Percentiles rank a stretch among this genome's conserved stretches.
These are phyloP conservation scores for Chascanopsetta lugubris DNA, from an alignment of 2,113 vertebrate genomes.

Conservation along the genomic window DNA sequence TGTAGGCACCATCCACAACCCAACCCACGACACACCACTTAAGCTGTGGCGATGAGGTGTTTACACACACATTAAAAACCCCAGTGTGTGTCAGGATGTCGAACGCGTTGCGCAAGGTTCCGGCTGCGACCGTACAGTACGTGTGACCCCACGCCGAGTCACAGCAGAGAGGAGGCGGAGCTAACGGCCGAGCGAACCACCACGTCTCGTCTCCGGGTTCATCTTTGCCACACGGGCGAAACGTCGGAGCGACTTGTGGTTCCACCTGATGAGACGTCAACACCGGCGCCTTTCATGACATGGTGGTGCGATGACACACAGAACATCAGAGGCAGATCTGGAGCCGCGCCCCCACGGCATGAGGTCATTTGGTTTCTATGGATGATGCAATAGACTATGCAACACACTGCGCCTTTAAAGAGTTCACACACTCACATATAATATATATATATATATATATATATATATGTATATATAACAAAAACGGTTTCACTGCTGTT, in stretches of 20 bases:
- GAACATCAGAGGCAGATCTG: too few relatives aligned
- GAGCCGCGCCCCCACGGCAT: too few relatives aligned
- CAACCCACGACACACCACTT: background rate
- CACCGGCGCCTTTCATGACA: too few relatives aligned
- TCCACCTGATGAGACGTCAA: too few relatives aligned
- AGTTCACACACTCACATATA: too few relatives aligned
- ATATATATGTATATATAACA: too few relatives aligned
- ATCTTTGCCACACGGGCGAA: background rate
- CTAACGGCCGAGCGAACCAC: background rate
- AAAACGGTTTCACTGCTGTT: too few relatives aligned
- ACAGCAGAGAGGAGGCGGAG: conserved; percentile 7
- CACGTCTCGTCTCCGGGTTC: background rate
- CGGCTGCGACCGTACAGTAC: conserved; percentile 15
- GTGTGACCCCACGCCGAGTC: background rate
- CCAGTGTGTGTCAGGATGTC: background rate
- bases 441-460: too few relatives aligned
- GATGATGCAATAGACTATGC: too few relatives aligned
- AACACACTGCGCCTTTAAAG: too few relatives aligned
- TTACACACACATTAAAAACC: conserved; percentile 40
- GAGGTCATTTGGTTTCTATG: too few relatives aligned
- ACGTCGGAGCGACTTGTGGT: conserved; percentile 3
- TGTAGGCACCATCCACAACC: conserved; percentile 17
- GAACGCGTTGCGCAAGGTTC: conserved; percentile 28
- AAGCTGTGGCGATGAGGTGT: conserved; percentile 17
- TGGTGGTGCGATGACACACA: too few relatives aligned